Percentiles rank a stretch among this genome's conserved stretches.
phyloP scores from a whole-genome alignment of 1,140 invertebrate genomes.

The Acromyrmex charruanus region DNA sequence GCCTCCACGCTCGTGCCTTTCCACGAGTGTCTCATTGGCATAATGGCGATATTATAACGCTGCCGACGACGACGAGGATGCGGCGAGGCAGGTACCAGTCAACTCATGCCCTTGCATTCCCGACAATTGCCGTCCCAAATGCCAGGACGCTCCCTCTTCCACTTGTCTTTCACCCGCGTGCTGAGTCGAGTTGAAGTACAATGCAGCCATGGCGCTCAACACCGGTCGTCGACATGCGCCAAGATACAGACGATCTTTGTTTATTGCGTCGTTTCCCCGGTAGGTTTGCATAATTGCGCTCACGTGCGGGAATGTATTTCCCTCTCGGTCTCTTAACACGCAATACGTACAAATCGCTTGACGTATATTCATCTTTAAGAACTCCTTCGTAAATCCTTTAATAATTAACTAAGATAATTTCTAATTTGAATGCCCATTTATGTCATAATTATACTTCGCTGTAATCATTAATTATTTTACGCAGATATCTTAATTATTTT shows the following conservation, averaged over 20 bases:
- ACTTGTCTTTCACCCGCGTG: conserved; percentile 64
- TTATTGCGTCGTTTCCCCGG: conserved; percentile 40
- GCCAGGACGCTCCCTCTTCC: conserved; percentile 73
- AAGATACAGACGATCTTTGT: conserved; percentile 58
- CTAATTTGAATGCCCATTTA: not conserved
- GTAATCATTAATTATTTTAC: not conserved
- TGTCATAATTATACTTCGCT: not conserved
- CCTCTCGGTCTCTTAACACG: not conserved
- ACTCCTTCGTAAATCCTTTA: conserved; percentile 26
- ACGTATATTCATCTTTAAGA: not conserved
- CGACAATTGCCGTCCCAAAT: conserved; percentile 71
- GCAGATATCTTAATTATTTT: conserved; percentile 33
- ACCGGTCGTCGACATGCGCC: conserved; percentile 31
- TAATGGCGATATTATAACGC: conserved; percentile 58
- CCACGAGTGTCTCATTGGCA: conserved; percentile 9
- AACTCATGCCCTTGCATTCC: conserved; percentile 70
- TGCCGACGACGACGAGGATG: conserved; percentile 16
- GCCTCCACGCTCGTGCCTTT: not conserved
- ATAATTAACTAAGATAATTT: conserved; percentile 5
- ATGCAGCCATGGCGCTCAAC: conserved; percentile 8
- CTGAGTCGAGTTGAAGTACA: conserved; percentile 52
- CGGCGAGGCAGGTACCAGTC: conserved; percentile 39
- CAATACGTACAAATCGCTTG: conserved; percentile 25
- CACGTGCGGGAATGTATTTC: conserved; percentile 67
- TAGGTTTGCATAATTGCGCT: conserved; percentile 61